A percentile compares a stretch with the other conserved stretches of the same genome.
These are phyloP conservation scores for Archips crataeganus DNA, from an alignment of 2,888 invertebrate species.

Conservation along the genomic window DNA sequence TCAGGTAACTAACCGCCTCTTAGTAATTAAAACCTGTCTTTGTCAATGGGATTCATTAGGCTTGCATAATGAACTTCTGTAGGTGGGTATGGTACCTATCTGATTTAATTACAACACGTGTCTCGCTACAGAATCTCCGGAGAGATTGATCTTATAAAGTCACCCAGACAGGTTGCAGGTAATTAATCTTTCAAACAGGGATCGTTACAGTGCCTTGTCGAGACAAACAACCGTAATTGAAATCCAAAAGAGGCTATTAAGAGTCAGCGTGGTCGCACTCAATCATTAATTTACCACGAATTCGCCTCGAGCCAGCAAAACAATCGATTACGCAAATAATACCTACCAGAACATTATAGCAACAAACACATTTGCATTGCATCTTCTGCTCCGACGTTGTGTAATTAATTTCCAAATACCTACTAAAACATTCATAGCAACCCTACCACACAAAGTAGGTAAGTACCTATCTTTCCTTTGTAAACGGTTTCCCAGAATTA, in stretches of 20 bases:
- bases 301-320: neutral
- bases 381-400: neutral
- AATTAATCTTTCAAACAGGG: slow-evolving; percentile 37
- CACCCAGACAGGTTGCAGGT: slow-evolving; percentile 30
- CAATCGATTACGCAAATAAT: neutral
- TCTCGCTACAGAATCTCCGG: slow-evolving; percentile 3
- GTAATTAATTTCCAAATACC: slow-evolving; percentile 13
- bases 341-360: neutral
- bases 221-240: slow-evolving; percentile 40
- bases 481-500: slow-evolving; percentile 2
- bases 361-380: slow-evolving; percentile 3
- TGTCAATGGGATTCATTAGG: slow-evolving; percentile 21
- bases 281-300: slow-evolving; percentile 31
- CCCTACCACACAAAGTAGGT: neutral
- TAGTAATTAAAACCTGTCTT: slow-evolving; percentile 22
- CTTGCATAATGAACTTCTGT: slow-evolving; percentile 16
- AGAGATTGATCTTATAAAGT: slow-evolving; percentile 29
- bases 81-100: slow-evolving; percentile 11
- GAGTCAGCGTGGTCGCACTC: slow-evolving; percentile 25
- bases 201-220: slow-evolving; percentile 27
- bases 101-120: slow-evolving; percentile 34
- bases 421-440: slow-evolving; percentile 22
- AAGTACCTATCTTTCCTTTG: neutral
- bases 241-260: slow-evolving; percentile 41
- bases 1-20: slow-evolving; percentile 13